Conservation (phyloP, 2,888 invertebrate genomes). For the Caradrina kadenii region DNA sequence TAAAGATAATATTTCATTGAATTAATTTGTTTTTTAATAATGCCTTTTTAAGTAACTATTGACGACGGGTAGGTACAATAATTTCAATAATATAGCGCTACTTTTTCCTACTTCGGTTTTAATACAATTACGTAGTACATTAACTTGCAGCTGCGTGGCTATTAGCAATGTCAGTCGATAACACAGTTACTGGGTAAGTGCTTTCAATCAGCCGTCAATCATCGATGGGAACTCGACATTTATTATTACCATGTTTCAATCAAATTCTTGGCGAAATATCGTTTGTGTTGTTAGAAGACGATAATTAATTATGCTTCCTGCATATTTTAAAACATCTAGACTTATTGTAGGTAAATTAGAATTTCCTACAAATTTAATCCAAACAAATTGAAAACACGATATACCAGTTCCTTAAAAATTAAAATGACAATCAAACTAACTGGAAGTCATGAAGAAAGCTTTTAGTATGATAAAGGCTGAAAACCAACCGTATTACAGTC, state of each 20-base stretch:
- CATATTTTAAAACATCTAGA: background rate
- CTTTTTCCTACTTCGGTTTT: background rate
- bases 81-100: no score
- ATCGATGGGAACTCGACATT: slow-evolving; percentile 4
- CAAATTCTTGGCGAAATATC: background rate
- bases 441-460: slow-evolving; percentile 15
- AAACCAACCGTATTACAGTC: background rate
- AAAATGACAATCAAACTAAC: slow-evolving; percentile 10
- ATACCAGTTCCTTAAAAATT: background rate
- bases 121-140: background rate
- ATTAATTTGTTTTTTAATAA: no score
- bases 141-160: slow-evolving; percentile 14
- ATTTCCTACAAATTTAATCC: no score
- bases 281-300: background rate
- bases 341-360: no score
- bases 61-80: no score
- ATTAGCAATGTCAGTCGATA: slow-evolving; percentile 16
- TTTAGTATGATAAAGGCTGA: slow-evolving; percentile 19
- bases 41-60: no score
- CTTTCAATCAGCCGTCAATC: slow-evolving; percentile 27
- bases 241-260: slow-evolving; percentile 23
- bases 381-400: background rate
- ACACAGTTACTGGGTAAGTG: slow-evolving; percentile 24
- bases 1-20: no score
- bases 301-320: background rate